Evolutionary conservation across 2,888 invertebrate species (phyloP).

Genomic region (Stenolophus ochropezus): DNA sequence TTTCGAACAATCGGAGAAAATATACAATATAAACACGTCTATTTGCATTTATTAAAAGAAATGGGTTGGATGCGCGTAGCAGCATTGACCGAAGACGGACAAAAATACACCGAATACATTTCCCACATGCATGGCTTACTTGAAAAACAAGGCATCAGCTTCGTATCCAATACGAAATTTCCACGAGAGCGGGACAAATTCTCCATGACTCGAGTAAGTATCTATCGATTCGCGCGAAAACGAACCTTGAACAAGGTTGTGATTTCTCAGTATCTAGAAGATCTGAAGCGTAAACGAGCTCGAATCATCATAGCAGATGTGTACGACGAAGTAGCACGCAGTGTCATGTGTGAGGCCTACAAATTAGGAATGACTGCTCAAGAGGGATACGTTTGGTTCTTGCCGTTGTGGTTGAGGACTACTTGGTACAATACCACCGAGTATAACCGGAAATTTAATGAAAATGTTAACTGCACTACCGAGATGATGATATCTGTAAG

Average conservation of each 20-base stretch:
- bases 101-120: constrained; percentile 86
- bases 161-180: constrained; percentile 83
- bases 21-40: constrained; percentile 81
- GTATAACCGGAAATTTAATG: constrained; percentile 71
- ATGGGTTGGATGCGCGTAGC: constrained; percentile 84
- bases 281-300: constrained; percentile 80
- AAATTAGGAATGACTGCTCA: constrained; percentile 81
- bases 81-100: constrained; percentile 86
- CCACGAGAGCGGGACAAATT: constrained; percentile 76
- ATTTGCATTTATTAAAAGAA: constrained; percentile 77
- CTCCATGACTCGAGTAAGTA: constrained; percentile 77
- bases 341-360: constrained; percentile 89
- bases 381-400: constrained; percentile 89
- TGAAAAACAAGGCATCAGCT: constrained; percentile 78
- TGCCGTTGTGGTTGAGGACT: constrained; percentile 83
- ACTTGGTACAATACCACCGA: constrained; percentile 79
- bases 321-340: constrained; percentile 82
- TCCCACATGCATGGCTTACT: constrained; percentile 81
- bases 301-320: constrained; percentile 88
- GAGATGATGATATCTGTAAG: constrained; percentile 77
- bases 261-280: constrained; percentile 80
- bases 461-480: constrained; percentile 77
- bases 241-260: no score
- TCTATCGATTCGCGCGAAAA: background rate
- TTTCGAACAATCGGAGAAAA: constrained; percentile 88